These are phyloP conservation scores for Pogonocherus hispidulus DNA, from an alignment of 2,888 invertebrate genomes.

Conservation along the genomic window DNA sequence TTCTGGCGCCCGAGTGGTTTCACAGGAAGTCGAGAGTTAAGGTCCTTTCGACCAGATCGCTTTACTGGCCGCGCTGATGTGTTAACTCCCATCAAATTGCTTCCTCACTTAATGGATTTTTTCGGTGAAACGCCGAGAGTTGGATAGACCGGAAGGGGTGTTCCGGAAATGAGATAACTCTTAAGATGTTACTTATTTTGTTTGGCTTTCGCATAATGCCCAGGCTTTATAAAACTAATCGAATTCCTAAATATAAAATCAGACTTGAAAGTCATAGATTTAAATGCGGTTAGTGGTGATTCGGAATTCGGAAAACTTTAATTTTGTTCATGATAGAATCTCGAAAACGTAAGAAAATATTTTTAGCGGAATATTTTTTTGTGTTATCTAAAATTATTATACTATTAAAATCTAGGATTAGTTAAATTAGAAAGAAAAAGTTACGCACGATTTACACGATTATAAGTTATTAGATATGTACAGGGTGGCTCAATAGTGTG, in stretches of 20 bases:
- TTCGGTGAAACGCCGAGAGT: conserved; percentile 46
- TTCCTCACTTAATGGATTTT: conserved; percentile 67
- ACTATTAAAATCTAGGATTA: no score
- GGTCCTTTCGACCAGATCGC: conserved; percentile 46
- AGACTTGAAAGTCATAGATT: background rate
- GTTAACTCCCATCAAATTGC: conserved; percentile 67
- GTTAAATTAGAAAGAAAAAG: no score
- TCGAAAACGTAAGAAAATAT: no score
- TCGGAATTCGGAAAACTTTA: no score
- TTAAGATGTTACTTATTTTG: conserved; percentile 27
- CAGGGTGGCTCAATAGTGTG: no score
- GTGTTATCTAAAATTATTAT: no score
- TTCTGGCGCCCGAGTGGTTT: conserved; percentile 38
- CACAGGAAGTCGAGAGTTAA: conserved; percentile 46
- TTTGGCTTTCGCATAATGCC: conserved; percentile 14
- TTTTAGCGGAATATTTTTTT: no score
- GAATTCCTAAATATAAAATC: background rate
- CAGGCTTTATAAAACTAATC: conserved; percentile 12
- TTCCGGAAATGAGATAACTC: conserved; percentile 30
- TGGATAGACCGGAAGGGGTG: conserved; percentile 27
- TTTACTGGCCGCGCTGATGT: conserved; percentile 64
- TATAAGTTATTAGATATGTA: no score
- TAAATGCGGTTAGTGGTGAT: no score
- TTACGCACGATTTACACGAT: no score
- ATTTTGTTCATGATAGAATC: no score